Base-by-base conservation (phyloP, 2,113 vertebrate species). In the Chloropsis cyanopogon region DNA sequence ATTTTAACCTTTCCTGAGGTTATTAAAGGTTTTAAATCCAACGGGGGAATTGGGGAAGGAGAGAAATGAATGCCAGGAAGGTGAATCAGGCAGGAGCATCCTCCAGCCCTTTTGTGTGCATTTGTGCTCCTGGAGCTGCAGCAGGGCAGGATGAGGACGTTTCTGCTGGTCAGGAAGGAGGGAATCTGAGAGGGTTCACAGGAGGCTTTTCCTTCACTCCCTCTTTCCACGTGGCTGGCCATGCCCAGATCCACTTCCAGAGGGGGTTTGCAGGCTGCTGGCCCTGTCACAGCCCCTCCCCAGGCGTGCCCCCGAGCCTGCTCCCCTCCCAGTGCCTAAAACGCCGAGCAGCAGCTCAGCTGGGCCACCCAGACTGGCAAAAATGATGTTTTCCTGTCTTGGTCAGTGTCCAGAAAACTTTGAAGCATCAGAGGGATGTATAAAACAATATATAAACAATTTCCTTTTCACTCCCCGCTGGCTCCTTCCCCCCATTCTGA, bases 221-320 rank as follows among this genome's bases (percentile, higher is more conserved):
- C 29, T 24, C 39, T 82, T n/a, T 21, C 25, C 59, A 17, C 0
- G 0, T 18, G 22, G 35, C 69, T 61, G 60, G 25, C 23, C 9
- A 1, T 11, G 52, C 63, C 47, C 1, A 7, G 70, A 28, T 29
- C 11, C 25, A 1, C 29, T 21, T 39, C 49, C 49, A 64, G 39
- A 13, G n/a, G 11, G 25, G 65, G 18, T 78, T 20, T 82, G 53
- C 41, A 37, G 68, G 19, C 28, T 46, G 35, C 42, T 79, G 65
- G 31, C 16, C 54, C 49, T 79, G 71, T 33, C 47, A 2, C 4
- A 0, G 64, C 35, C 46, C 21, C 15, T 54, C 33, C 46, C 42
- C 14, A 3, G 15, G 5, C 1, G 0, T 15, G 10, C 41, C 41
- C 5, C 73, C 9, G 0, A 49, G 37, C 47, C 59, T 6, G 9